Evolutionary conservation across 2,888 invertebrate species (phyloP).

Genomic region (Trachelus troglodyta): DNA sequence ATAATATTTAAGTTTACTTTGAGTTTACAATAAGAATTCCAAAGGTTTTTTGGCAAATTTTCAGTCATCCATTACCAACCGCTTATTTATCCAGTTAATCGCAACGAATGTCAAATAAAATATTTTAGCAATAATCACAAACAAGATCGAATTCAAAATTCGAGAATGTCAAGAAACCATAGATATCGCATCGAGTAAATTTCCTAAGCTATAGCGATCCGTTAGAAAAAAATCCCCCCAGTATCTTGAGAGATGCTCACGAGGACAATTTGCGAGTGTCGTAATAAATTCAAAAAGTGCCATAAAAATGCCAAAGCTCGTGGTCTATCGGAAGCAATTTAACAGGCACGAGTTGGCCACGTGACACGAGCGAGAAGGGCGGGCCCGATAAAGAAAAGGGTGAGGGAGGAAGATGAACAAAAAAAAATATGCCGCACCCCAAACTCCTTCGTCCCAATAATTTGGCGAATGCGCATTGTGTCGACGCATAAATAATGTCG

Average conservation of each 20-base stretch:
- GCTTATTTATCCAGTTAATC: background rate
- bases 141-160: background rate
- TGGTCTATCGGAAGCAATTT: slow-evolving; percentile 55
- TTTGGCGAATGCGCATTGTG: slow-evolving; percentile 3
- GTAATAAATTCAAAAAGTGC: slow-evolving; percentile 46
- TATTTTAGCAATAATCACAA: background rate
- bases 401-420: background rate
- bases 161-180: background rate
- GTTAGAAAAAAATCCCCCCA: background rate
- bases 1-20: background rate
- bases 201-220: background rate
- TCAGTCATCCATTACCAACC: background rate
- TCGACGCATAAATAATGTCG: slow-evolving; percentile 1
- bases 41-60: background rate
- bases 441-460: background rate
- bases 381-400: background rate
- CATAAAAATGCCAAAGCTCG: slow-evolving; percentile 37
- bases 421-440: background rate
- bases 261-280: slow-evolving; percentile 32
- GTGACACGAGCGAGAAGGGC: slow-evolving; percentile 40
- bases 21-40: background rate
- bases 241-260: slow-evolving; percentile 12
- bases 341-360: slow-evolving; percentile 30
- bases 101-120: background rate
- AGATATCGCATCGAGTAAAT: background rate